A percentile compares a stretch with the other conserved stretches of the same genome.
Evolutionary conservation across 1,140 invertebrate genomes (phyloP).

Genomic region (Trachymyrmex septentrionalis): DNA sequence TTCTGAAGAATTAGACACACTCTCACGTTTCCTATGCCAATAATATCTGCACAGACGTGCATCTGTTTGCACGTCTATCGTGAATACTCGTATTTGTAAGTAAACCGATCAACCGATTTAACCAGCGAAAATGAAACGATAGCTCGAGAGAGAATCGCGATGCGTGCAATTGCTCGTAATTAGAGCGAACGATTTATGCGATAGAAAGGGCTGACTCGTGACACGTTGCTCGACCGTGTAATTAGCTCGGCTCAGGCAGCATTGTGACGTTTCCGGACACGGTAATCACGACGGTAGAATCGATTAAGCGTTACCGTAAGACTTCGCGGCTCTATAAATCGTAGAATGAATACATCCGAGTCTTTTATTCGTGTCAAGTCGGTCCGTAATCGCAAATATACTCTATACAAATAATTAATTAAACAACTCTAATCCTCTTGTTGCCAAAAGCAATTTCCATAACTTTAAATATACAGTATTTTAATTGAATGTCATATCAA

Average conservation of each 20-base stretch:
- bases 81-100: constrained; percentile 11
- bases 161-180: constrained; percentile 57
- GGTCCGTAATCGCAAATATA: background rate
- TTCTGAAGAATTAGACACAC: background rate
- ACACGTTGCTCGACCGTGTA: constrained; percentile 61
- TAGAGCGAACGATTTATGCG: constrained; percentile 57
- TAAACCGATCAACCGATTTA: constrained; percentile 21
- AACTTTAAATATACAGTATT: background rate
- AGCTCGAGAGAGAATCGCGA: constrained; percentile 25
- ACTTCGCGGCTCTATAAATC: constrained; percentile 41
- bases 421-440: background rate
- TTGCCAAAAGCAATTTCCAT: background rate
- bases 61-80: background rate
- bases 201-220: constrained; percentile 61
- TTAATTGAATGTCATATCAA: background rate
- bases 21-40: background rate
- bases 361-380: constrained; percentile 38
- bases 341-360: constrained; percentile 32
- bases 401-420: constrained; percentile 10
- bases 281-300: constrained; percentile 42
- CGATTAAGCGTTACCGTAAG: constrained; percentile 58
- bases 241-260: constrained; percentile 49
- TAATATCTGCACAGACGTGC: background rate
- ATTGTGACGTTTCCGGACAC: constrained; percentile 51
- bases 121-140: constrained; percentile 34